Evolutionary conservation across 53 echinoderm and acorn worm species (phyloP), one percentile per base, ranked within the genome.

Genomic region (Echinometra lucunter): DNA sequence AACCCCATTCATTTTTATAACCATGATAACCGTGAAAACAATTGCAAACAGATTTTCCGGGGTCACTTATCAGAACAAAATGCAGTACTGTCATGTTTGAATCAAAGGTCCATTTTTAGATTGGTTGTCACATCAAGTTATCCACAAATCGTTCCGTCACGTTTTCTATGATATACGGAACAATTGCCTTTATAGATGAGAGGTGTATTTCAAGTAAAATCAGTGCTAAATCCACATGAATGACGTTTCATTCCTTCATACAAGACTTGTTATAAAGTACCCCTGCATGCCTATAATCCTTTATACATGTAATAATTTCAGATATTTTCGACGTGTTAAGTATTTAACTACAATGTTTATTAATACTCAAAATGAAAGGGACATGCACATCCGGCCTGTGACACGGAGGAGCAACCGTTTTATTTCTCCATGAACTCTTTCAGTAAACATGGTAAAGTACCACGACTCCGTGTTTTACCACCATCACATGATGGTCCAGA

Each of bases 1-100:
- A 47, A 85, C 47, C 28, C 19, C 49, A 58, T 89, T 89, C 89
- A 60, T 89, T 60, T 58, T 58, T n/a, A n/a, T n/a, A n/a, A n/a
- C n/a, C n/a, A n/a, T n/a, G n/a, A 38, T 37, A 89, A 89, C 89
- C 89, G 25, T 89, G 57, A 60, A 60, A 47, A 89, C 37, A 37
- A 89, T 58, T 58, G 60, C 49, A 58, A 32, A 58, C 89, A 58
- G 37, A 89, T 89, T 89, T 58, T 35, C 38, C 21, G 37, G 28
- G 89, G 89, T 89, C 89, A 89, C 89, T 15, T 89, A 60, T 35
- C 19, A 27, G 85, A 85, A 47, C 85, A 85, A 30, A 85, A 45
- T 44, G 6, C 15, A 19, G 81, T 42, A 81, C 16, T 85, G 45
- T 85, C 49, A 49, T 47, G 32, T 78, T 38, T 85, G 19, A 49